Evolutionary conservation across 1,140 invertebrate species (phyloP), one percentile per base, ranked within the genome.

Genomic region (Drosophila persimilis): DNA sequence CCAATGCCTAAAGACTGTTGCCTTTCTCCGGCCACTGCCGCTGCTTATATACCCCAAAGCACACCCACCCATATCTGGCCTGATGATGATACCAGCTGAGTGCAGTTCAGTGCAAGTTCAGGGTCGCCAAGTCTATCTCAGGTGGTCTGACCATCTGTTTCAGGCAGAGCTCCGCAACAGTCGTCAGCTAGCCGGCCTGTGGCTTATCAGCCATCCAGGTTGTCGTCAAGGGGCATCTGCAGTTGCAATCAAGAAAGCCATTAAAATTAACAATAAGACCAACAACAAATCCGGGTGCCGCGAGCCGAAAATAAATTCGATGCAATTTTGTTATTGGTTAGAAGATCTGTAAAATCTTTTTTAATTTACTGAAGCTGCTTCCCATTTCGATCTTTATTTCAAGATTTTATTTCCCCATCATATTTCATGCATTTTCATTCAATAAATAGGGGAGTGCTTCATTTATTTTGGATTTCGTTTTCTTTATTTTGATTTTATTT

Each of bases 1-100:
- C 83, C 80, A 90, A 90, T 79, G 52, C 89, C 89, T 90, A 90
- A 90, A 90, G 89, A 89, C 89, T 90, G 89, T 89, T 90, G 73
- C 41, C 66, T 56, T 48, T 52, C 44, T 17, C 24, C 6, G 2
- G 31, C 1, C n/a, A 8, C n/a, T 8, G 2, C 26, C 11, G 22
- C 6, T 11, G 46, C 50, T 85, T 85, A 60, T 85, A 85, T 85
- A 85, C 53, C 73, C 56, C 15, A 22, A 47, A 17, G 6, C 17
- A 2, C 4, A 22, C 46, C 11, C 35, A 39, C 35, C 35, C 41
- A 54, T 43, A 59, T 47, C 52, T 45, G 24, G 20, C 22, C 41
- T 47, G 20, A 6, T 9, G 39, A 39, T 47, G 54, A 46, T 41
- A n/a, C 20, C n/a, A 41, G 52, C 22, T 24, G 22, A 39, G 13